Percentiles rank a stretch among this genome's conserved stretches.
Conservation (phyloP, 1,140 invertebrate genomes). For the Drosophila arawakana region DNA sequence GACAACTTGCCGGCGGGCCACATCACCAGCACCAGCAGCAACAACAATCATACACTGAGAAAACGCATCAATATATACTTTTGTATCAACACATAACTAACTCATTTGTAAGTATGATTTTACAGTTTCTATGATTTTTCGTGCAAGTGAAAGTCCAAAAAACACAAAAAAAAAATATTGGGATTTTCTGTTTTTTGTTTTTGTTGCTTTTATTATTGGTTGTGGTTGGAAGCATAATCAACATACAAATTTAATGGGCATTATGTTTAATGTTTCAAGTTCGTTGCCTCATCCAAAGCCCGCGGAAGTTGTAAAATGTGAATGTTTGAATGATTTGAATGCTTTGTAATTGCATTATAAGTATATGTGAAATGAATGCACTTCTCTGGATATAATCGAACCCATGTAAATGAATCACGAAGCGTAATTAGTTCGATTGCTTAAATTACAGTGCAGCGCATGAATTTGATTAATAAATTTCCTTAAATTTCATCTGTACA, state of each 20-base stretch:
- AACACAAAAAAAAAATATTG: conserved; percentile 8
- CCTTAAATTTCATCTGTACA: no score
- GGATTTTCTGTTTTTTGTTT: conserved; percentile 3
- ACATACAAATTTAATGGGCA: conserved; percentile 31
- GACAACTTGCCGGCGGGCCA: conserved; percentile 53
- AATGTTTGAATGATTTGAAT: conserved; percentile 45
- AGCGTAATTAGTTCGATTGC: conserved; percentile 16
- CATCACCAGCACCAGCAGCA: conserved; percentile 12
- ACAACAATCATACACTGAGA: background rate
- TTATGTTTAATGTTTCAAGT: conserved; percentile 63
- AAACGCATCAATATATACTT: conserved; percentile 39
- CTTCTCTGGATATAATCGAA: background rate
- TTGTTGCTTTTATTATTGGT: background rate
- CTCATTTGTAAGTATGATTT: conserved; percentile 70
- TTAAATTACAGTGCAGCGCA: background rate
- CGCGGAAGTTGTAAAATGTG: conserved; percentile 55
- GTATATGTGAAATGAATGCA: background rate
- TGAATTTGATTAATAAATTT: no score
- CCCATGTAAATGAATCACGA: background rate
- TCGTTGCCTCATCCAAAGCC: conserved; percentile 52
- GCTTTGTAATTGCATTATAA: conserved; percentile 12
- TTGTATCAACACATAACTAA: conserved; percentile 9
- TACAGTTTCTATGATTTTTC: conserved; percentile 39
- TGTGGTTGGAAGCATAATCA: conserved; percentile 17
- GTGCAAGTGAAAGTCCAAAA: conserved; percentile 62